phyloP scores from a whole-genome alignment of 2,113 vertebrate species.

The Planiliza haematocheilus region DNA sequence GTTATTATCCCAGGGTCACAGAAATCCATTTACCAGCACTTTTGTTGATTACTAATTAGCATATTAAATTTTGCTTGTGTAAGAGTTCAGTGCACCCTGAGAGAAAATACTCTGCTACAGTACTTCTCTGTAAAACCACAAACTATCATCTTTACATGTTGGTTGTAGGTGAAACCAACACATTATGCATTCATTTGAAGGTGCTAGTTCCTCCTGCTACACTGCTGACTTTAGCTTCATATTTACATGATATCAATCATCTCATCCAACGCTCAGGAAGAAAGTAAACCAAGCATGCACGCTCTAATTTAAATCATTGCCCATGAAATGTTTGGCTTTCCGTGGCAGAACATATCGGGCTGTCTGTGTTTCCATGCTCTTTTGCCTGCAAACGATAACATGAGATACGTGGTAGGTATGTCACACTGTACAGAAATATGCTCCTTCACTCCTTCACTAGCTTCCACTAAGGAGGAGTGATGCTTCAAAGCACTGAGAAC shows the following conservation, averaged over 20 bases:
- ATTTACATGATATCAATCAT: background rate
- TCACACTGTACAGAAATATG: slow-evolving; percentile 11
- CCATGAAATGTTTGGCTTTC: no score
- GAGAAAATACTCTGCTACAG: background rate
- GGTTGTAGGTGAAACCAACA: no score
- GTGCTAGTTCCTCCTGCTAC: no score
- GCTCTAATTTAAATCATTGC: no score
- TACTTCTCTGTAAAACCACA: no score
- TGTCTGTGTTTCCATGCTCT: background rate
- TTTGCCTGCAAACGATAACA: background rate
- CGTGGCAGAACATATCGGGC: no score
- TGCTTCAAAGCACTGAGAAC: slow-evolving; percentile 44
- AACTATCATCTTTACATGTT: no score
- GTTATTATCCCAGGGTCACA: no score
- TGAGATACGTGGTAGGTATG: background rate
- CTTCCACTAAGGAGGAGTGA: slow-evolving; percentile 32
- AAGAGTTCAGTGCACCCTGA: background rate
- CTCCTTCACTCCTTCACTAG: background rate
- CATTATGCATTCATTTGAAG: no score
- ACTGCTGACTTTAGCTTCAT: background rate
- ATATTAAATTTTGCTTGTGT: background rate
- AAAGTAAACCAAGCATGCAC: no score
- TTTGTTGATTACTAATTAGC: background rate
- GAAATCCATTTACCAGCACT: slow-evolving; percentile 2
- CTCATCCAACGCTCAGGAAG: background rate